These are phyloP conservation scores for Tapirus terrestris DNA, from an alignment of 2,113 vertebrate species.

Conservation along the genomic window DNA sequence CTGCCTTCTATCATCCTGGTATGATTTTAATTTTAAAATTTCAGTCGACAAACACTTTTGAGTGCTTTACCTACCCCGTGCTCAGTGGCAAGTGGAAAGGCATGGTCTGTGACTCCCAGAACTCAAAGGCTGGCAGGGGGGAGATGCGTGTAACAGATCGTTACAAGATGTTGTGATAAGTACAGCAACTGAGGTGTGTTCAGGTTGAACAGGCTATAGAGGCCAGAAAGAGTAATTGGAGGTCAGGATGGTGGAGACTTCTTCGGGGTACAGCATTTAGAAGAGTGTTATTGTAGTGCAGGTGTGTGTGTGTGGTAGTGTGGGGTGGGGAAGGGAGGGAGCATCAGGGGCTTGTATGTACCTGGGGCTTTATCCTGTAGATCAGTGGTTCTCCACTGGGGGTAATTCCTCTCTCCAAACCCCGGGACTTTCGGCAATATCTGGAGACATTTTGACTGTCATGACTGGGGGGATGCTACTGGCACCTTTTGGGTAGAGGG, in stretches of 20 bases:
- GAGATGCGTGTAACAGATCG: not conserved
- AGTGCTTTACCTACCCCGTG: not conserved
- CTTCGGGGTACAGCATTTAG: not conserved
- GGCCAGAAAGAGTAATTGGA: not conserved
- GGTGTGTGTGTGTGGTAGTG: not conserved
- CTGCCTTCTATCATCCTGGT: not conserved
- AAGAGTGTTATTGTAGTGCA: not conserved
- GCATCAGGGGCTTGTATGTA: no score
- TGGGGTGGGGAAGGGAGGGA: not conserved
- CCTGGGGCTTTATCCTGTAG: not conserved
- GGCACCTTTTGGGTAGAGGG: not conserved
- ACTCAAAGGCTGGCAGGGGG: not conserved
- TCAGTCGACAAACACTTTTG: not conserved
- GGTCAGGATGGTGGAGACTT: not conserved
- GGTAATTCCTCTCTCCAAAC: not conserved
- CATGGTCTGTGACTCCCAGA: not conserved
- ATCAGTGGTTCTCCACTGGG: not conserved
- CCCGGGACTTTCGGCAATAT: not conserved
- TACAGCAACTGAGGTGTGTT: not conserved
- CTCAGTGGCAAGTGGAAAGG: not conserved
- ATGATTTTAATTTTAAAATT: slow-evolving; percentile 10
- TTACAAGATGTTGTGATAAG: not conserved
- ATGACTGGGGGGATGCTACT: not conserved
- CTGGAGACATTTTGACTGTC: not conserved
- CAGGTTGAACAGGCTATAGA: not conserved